Percentiles rank a stretch among this genome's conserved stretches.
These are phyloP conservation scores for Scarus forsteni DNA, from an alignment of 2,797 vertebrate genomes.

Conservation along the genomic window DNA sequence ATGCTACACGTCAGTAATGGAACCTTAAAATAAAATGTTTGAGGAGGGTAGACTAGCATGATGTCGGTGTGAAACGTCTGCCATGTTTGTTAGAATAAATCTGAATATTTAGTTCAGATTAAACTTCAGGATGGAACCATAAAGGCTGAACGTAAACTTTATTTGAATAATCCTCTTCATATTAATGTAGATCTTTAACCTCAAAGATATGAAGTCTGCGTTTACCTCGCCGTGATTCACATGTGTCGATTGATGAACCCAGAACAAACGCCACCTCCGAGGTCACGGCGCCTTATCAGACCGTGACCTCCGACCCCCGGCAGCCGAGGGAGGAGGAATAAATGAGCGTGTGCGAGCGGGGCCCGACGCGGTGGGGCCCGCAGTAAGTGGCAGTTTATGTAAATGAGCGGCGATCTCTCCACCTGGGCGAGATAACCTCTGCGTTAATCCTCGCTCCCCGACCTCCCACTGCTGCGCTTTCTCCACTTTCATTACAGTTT, in stretches of 20 bases:
- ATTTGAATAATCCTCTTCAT: background rate
- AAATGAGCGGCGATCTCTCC: conserved; percentile 68
- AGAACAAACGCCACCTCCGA: conserved; percentile 14
- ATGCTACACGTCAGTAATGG: too few species aligned
- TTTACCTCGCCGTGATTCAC: conserved; percentile 4
- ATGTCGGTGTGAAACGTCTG: too few species aligned
- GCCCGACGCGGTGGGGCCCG: conserved; percentile 13
- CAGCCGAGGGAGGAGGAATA: conserved; percentile 21
- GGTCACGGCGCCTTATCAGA: conserved; percentile 44
- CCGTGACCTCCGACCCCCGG: conserved; percentile 30
- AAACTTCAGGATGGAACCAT: conserved; percentile 3
- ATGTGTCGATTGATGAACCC: conserved; percentile 7
- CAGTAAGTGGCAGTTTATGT: conserved; percentile 62
- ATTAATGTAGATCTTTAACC: conserved; percentile 14
- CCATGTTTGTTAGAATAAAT: too few species aligned
- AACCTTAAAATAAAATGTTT: too few species aligned
- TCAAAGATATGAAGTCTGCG: conserved; percentile 1
- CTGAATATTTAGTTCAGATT: background rate
- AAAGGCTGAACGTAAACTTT: background rate
- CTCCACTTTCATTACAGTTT: conserved; percentile 76
- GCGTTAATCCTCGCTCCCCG: conserved; percentile 62
- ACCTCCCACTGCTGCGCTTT: conserved; percentile 56
- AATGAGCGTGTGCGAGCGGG: conserved; percentile 41
- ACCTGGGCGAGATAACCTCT: conserved; percentile 63
- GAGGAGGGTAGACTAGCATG: too few species aligned